A percentile compares a stretch with the other conserved stretches of the same genome.
Conservation (phyloP, 2,797 vertebrate genomes). For the Silurus lanzhouensis region DNA sequence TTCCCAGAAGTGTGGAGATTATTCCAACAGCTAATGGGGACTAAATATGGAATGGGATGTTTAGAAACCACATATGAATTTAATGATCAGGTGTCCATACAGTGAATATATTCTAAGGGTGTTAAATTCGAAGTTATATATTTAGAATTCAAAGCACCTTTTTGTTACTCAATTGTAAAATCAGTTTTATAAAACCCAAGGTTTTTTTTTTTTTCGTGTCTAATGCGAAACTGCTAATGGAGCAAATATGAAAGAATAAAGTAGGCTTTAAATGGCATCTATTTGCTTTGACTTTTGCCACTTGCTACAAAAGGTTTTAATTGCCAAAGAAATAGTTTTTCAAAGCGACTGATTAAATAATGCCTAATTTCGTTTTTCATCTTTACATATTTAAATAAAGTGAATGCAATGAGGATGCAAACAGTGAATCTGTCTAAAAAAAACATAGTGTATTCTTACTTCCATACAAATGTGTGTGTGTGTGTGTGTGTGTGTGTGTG, state of each 20-base stretch:
- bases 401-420: neutral
- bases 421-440: neutral
- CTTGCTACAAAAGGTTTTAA: neutral
- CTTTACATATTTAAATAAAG: neutral
- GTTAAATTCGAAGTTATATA: too few species aligned
- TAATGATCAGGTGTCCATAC: too few species aligned
- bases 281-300: neutral
- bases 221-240: neutral
- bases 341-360: too few species aligned
- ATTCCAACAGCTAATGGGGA: too few species aligned
- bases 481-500: neutral
- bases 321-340: neutral
- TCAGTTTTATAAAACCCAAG: neutral
- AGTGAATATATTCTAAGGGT: neutral
- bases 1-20: too few species aligned
- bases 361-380: neutral
- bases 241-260: neutral
- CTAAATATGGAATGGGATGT: too few species aligned
- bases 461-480: neutral
- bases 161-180: neutral
- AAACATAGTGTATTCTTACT: neutral
- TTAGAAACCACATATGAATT: too few species aligned
- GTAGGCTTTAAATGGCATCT: neutral
- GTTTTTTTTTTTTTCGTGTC: neutral
- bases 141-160: neutral